Base-by-base conservation (phyloP, 2,113 vertebrate species). In the Ochotona curzoniae region DNA sequence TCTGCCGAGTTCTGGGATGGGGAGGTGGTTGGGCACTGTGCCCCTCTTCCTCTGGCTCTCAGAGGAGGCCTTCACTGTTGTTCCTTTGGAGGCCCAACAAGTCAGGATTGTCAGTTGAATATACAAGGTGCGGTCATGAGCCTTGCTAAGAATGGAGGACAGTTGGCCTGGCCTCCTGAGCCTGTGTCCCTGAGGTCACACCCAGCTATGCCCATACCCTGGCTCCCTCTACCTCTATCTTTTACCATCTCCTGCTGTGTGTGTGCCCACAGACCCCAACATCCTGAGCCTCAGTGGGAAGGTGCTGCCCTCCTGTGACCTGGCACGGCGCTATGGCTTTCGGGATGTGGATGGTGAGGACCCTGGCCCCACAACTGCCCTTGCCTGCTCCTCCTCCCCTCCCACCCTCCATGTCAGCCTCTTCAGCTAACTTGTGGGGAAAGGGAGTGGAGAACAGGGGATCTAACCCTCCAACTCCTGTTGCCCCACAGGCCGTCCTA, bases 201-300 rank as follows among this genome's bases (percentile, higher is more conserved):
- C 54, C 80, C 66, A 18, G 9, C 0, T 69, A 54, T 26, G 76
- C 63, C 74, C 75, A 87, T 75, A 83, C 44, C n/a, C 61, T 66
- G 60, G 79, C 64, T 38, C 66, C 21, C 54, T 38, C 28, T 4
- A 26, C 61, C 51, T 20, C 49, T 82, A n/a, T 26, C 11, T 21
- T 1, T 25, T 32, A 35, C 47, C 54, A 35, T 64, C 20, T 93
- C 87, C 57, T 73, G 44, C 89, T 76, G 1, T 79, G 0, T 83
- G 2, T 96, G 70, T 96, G 20, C 74, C 87, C 73, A 32, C 94
- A 88, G 97, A 98, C 69, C 97, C 97, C 23, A 93, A 97, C 9
- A 97, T 98, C 94, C 98, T 99, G 97, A 98, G 97, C 3, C 95
- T 99, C 93, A 98, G 98, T 28, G 99, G 99, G 63, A 98, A 98